Conservation (phyloP, 2,797 vertebrate species). For the Ptychobarbus kaznakovi region DNA sequence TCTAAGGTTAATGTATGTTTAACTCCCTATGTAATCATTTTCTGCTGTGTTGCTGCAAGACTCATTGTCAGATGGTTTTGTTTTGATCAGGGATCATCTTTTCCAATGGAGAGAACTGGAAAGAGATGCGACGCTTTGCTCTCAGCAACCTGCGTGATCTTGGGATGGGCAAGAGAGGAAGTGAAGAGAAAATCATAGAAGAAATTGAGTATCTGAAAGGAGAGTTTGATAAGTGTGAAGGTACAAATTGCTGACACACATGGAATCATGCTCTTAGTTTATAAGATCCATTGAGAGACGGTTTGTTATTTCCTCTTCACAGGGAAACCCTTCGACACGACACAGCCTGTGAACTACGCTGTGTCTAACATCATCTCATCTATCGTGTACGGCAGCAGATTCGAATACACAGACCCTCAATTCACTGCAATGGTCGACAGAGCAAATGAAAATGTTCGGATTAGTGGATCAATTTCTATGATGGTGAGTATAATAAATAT, state of each 20-base stretch:
- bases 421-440: constrained; percentile 63
- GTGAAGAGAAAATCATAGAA: constrained; percentile 75
- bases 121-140: constrained; percentile 77
- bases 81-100: constrained; percentile 72
- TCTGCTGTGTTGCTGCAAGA: neutral
- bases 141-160: constrained; percentile 73
- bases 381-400: constrained; percentile 61
- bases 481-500: constrained; percentile 6
- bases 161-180: constrained; percentile 76
- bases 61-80: neutral
- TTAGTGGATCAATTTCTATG: no score
- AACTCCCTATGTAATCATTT: no score
- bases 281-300: neutral
- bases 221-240: constrained; percentile 68
- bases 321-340: constrained; percentile 70
- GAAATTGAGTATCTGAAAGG: constrained; percentile 71
- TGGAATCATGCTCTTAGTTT: neutral
- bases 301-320: neutral
- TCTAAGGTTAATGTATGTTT: neutral
- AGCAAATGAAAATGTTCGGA: constrained; percentile 50
- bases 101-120: constrained; percentile 77
- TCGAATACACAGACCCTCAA: constrained; percentile 55
- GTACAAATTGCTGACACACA: constrained; percentile 60
- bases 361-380: constrained; percentile 64
- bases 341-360: constrained; percentile 55